These are phyloP conservation scores for Euura lappo DNA, from an alignment of 1,140 invertebrate species.

Conservation along the genomic window DNA sequence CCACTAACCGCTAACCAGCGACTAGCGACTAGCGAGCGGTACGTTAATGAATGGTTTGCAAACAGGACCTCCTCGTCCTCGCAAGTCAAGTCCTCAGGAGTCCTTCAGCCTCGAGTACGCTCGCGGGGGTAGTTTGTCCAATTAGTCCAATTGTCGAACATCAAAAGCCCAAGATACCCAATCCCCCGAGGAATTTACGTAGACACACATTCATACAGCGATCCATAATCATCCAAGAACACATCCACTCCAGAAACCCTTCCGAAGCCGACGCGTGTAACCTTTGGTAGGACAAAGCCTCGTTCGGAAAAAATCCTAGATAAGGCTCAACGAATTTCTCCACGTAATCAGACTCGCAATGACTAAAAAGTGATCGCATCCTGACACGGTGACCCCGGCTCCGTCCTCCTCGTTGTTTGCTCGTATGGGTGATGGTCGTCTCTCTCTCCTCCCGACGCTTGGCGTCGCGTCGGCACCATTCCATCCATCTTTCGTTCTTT, in stretches of 20 bases:
- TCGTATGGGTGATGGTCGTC: too few species aligned
- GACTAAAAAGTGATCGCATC: constrained; percentile 11
- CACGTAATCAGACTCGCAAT: too few species aligned
- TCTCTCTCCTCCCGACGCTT: constrained; percentile 10
- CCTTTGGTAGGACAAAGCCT: too few species aligned
- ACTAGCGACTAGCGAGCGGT: constrained; percentile 34
- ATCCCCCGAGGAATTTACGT: not conserved
- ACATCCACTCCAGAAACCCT: too few species aligned
- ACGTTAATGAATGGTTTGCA: constrained; percentile 53
- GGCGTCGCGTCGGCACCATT: constrained; percentile 38
- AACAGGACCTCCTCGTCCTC: constrained; percentile 32
- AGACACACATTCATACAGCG: not conserved
- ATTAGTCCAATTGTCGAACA: constrained; percentile 7
- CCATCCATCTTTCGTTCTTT: constrained; percentile 61
- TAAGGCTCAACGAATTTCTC: too few species aligned
- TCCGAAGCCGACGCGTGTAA: too few species aligned
- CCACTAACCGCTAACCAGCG: constrained; percentile 18
- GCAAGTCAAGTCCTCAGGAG: not conserved
- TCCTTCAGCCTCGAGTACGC: not conserved
- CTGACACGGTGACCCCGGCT: constrained; percentile 42
- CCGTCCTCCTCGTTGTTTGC: constrained; percentile 3
- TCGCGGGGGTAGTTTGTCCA: constrained; percentile 3
- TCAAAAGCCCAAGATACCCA: constrained; percentile 2
- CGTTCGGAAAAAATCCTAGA: too few species aligned
- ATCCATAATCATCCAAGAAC: too few species aligned